These are phyloP conservation scores for Drosophila pruinosa DNA, from an alignment of 1,140 invertebrate genomes.

Conservation along the genomic window DNA sequence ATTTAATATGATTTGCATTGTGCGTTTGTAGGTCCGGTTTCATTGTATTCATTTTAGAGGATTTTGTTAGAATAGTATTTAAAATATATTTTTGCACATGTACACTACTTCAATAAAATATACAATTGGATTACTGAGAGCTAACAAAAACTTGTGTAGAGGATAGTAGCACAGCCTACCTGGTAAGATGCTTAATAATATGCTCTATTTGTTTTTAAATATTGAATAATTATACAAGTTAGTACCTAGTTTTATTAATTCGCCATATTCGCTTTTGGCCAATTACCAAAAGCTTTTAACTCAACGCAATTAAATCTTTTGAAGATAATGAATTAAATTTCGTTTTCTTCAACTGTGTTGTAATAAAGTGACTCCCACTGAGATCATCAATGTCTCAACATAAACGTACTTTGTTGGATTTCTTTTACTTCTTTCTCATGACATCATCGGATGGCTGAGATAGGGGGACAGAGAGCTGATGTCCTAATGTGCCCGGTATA, in stretches of 20 bases:
- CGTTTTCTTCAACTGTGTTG: slow-evolving; percentile 13
- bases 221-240: neutral
- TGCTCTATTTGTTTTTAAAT: neutral
- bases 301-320: neutral
- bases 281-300: slow-evolving; percentile 11
- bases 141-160: neutral
- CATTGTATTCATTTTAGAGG: neutral
- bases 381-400: slow-evolving; percentile 62
- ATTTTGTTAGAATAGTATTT: neutral
- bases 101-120: neutral
- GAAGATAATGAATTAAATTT: neutral
- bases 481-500: slow-evolving; percentile 56
- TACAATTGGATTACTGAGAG: neutral
- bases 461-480: slow-evolving; percentile 3
- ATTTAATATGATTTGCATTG: neutral
- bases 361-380: slow-evolving; percentile 42
- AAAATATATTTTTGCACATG: neutral
- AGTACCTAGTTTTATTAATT: neutral
- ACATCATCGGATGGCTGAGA: slow-evolving; percentile 54
- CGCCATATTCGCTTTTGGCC: neutral
- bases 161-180: too few relatives aligned
- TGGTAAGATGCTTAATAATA: too few relatives aligned
- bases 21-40: neutral
- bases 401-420: slow-evolving; percentile 38
- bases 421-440: slow-evolving; percentile 48